Percentiles rank a stretch among this genome's conserved stretches.
phyloP scores from a whole-genome alignment of 2,113 vertebrate species.

The Coturnix japonica region DNA sequence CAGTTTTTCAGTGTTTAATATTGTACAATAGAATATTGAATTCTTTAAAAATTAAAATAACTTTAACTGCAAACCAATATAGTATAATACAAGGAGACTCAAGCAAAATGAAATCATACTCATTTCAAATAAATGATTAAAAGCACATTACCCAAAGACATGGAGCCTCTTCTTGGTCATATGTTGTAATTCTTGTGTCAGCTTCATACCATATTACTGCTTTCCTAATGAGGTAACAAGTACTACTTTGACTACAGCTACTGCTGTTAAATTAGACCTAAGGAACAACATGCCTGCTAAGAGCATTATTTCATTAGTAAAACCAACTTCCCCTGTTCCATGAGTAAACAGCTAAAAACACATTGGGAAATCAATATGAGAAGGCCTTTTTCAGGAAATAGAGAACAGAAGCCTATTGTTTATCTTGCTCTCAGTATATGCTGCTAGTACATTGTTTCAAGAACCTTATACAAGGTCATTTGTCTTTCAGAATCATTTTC shows the following conservation, averaged over 20 bases:
- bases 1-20: neutral
- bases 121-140: neutral
- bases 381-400: slow-evolving; percentile 57
- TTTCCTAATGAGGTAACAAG: neutral
- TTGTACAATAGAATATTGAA: neutral
- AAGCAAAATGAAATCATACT: neutral
- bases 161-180: neutral
- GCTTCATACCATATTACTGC: neutral
- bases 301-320: neutral
- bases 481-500: neutral
- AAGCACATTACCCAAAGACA: neutral
- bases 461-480: slow-evolving; percentile 56
- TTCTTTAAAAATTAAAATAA: neutral
- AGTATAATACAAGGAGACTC: neutral
- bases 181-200: neutral
- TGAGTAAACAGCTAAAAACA: slow-evolving; percentile 9
- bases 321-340: neutral
- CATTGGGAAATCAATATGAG: neutral
- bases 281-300: neutral
- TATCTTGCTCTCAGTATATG: slow-evolving; percentile 22
- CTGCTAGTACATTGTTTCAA: slow-evolving; percentile 60
- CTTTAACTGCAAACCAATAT: neutral
- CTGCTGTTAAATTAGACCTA: neutral
- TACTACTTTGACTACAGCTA: neutral
- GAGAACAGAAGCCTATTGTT: slow-evolving; percentile 74